phyloP scores from a whole-genome alignment of 2,888 invertebrate genomes.

The Neoitamus cyanurus region DNA sequence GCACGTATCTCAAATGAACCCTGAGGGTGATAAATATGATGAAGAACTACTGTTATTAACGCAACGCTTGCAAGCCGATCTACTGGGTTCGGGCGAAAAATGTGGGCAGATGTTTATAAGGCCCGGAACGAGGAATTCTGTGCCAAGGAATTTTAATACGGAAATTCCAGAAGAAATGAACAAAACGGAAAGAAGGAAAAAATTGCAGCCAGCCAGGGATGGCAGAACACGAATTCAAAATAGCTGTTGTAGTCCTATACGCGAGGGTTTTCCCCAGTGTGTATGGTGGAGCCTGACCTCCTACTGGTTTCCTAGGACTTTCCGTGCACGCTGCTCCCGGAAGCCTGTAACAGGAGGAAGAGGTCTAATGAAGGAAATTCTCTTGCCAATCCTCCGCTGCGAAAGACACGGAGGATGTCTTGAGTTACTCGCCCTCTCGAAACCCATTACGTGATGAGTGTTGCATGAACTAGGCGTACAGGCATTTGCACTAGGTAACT shows the following conservation, averaged over 20 bases:
- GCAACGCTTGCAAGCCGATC: not conserved
- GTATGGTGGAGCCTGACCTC: not conserved
- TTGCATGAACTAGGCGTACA: not conserved
- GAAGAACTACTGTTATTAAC: slow-evolving; percentile 48
- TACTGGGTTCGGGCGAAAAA: not conserved
- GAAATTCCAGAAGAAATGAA: slow-evolving; percentile 50
- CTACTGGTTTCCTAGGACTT: not conserved
- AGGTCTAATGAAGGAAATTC: slow-evolving; percentile 17
- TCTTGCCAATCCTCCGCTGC: not conserved
- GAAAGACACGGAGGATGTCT: not conserved
- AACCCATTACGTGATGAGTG: not conserved
- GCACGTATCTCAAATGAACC: slow-evolving; percentile 48
- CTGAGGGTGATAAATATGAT: slow-evolving; percentile 50
- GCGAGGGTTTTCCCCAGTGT: not conserved
- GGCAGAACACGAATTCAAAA: slow-evolving; percentile 14
- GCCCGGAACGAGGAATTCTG: slow-evolving; percentile 45
- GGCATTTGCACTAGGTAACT: not conserved
- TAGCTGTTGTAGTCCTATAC: not conserved
- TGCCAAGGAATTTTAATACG: slow-evolving; percentile 51
- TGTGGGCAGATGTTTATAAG: slow-evolving; percentile 40
- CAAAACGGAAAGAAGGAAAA: slow-evolving; percentile 39
- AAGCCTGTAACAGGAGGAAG: not conserved
- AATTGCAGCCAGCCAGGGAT: slow-evolving; percentile 15
- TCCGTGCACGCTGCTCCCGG: not conserved
- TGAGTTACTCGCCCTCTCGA: not conserved